These are phyloP conservation scores for Hylomyscus alleni DNA, from an alignment of 2,797 vertebrate genomes.

Conservation along the genomic window DNA sequence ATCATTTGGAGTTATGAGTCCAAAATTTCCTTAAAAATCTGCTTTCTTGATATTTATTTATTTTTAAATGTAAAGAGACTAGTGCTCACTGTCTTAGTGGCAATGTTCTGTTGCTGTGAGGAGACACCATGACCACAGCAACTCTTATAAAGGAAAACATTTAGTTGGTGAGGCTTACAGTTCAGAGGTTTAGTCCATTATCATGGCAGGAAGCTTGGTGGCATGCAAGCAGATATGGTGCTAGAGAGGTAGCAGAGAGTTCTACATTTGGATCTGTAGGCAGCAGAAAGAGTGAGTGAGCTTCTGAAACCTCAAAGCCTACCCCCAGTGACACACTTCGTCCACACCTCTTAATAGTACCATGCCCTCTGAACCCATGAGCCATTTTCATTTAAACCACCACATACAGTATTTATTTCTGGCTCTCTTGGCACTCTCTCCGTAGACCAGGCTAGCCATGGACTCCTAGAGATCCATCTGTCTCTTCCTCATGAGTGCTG, in stretches of 20 bases:
- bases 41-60: neutral
- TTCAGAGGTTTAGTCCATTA: neutral
- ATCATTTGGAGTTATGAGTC: constrained; percentile 12
- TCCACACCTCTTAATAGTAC: neutral
- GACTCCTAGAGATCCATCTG: neutral
- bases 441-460: neutral
- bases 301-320: neutral
- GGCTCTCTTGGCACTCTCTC: no score
- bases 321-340: neutral
- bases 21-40: constrained; percentile 22
- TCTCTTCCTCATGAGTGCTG: neutral
- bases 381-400: neutral
- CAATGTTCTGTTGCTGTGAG: neutral
- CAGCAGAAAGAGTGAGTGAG: neutral
- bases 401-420: neutral
- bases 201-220: neutral
- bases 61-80: neutral
- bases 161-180: neutral
- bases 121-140: neutral
- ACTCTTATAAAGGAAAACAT: neutral
- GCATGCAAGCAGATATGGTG: neutral
- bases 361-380: neutral
- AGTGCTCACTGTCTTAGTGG: neutral
- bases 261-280: neutral
- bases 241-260: neutral